A percentile compares a stretch with the other conserved stretches of the same genome.
phyloP scores from a whole-genome alignment of 2,888 invertebrate genomes.

The Sericinus montela region DNA sequence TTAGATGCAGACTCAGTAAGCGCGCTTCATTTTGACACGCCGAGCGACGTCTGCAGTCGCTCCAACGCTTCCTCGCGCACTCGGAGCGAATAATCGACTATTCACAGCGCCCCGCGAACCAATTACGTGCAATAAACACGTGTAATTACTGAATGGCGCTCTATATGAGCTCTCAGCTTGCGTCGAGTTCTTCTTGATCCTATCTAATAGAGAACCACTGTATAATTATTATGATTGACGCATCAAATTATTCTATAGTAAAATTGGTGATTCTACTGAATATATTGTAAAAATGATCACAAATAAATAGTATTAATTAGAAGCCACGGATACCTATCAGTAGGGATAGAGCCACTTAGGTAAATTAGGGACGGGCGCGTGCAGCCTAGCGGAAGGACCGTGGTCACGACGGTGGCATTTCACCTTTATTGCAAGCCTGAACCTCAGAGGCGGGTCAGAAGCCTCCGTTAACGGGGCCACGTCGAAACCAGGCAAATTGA shows the following conservation, averaged over 20 bases:
- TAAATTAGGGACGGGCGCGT: constrained; percentile 46
- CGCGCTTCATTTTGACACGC: not conserved
- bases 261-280: too few species aligned
- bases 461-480: not conserved
- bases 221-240: too few species aligned
- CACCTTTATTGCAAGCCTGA: constrained; percentile 39
- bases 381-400: constrained; percentile 26
- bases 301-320: too few species aligned
- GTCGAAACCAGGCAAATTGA: not conserved
- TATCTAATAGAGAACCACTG: not conserved
- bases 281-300: too few species aligned
- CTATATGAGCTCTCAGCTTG: not conserved
- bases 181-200: not conserved
- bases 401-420: constrained; percentile 44
- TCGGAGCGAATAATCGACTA: constrained; percentile 9
- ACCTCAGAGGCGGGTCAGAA: not conserved
- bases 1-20: too few species aligned
- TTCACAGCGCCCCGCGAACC: constrained; percentile 17
- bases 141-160: constrained; percentile 20
- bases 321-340: too few species aligned
- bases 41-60: not conserved
- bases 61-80: not conserved
- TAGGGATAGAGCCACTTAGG: constrained; percentile 43
- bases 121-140: constrained; percentile 23
- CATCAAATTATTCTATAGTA: not conserved